Evolutionary conservation across 2,113 vertebrate species (phyloP).

Genomic region (Marcusenius ussheri): DNA sequence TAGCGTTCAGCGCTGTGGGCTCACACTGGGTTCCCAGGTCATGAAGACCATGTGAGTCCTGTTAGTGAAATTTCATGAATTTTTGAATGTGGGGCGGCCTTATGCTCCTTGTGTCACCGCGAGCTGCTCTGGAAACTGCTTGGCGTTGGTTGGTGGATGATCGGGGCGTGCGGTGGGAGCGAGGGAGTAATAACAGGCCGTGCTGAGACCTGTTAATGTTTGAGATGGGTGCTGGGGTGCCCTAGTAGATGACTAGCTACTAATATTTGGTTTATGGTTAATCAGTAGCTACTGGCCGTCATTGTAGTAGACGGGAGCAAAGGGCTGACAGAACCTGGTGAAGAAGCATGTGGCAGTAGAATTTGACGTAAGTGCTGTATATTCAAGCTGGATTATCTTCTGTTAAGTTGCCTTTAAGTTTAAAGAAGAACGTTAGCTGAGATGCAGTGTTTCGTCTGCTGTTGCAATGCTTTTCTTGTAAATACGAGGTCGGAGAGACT

Average conservation of each 20-base stretch:
- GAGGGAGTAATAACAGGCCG: neutral
- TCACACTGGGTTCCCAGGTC: conserved; percentile 25
- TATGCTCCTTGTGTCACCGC: conserved; percentile 31
- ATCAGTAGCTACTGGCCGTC: conserved; percentile 54
- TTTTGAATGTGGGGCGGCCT: conserved; percentile 54
- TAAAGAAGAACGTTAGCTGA: neutral
- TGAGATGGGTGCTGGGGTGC: conserved; percentile 20
- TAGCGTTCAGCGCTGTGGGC: conserved; percentile 28
- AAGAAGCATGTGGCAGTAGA: conserved; percentile 25
- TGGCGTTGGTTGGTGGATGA: conserved; percentile 18
- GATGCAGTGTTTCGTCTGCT: neutral
- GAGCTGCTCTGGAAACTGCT: conserved; percentile 10
- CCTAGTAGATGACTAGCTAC: conserved; percentile 20
- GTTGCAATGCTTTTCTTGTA: neutral
- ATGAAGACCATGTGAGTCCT: conserved; percentile 54
- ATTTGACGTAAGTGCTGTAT: conserved; percentile 44
- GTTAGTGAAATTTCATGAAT: conserved; percentile 54
- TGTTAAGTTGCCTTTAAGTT: neutral
- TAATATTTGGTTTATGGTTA: conserved; percentile 66
- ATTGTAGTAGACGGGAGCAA: conserved; percentile 50
- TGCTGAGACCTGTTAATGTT: conserved; percentile 40
- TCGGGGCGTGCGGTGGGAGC: neutral
- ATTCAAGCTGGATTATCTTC: neutral
- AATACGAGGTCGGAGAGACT: neutral
- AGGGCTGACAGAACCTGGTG: conserved; percentile 34